These are phyloP conservation scores for Glossosoma conforme DNA, from an alignment of 1,140 invertebrate species.

Conservation along the genomic window DNA sequence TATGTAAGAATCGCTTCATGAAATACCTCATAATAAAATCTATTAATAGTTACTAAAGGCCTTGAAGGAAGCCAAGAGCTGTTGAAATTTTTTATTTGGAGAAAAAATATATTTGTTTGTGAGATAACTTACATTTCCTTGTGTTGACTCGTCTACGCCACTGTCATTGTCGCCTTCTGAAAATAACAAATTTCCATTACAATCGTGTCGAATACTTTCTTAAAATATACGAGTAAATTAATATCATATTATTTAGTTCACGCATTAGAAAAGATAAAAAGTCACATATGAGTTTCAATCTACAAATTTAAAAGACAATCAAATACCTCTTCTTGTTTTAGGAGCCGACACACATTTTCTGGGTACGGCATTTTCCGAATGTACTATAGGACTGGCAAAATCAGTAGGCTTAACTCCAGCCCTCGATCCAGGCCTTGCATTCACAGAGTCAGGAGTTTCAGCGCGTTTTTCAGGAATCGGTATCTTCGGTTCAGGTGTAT, in stretches of 20 bases:
- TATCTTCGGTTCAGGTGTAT: constrained; percentile 31
- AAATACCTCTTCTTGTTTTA: constrained; percentile 22
- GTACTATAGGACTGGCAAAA: constrained; percentile 27
- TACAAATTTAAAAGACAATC: neutral
- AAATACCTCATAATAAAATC: too few relatives aligned
- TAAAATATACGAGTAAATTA: constrained; percentile 1
- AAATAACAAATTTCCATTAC: constrained; percentile 33
- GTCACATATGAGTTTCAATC: constrained; percentile 5
- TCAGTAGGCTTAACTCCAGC: constrained; percentile 26
- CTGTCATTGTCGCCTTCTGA: constrained; percentile 75
- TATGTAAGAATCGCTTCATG: too few relatives aligned
- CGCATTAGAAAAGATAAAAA: too few relatives aligned
- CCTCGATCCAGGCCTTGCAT: constrained; percentile 22
- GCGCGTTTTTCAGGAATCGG: constrained; percentile 38
- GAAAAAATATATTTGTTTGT: too few relatives aligned
- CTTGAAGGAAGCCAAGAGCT: too few relatives aligned
- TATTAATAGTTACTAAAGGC: too few relatives aligned
- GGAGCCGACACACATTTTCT: constrained; percentile 27
- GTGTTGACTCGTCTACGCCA: constrained; percentile 69
- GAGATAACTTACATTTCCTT: constrained; percentile 71
- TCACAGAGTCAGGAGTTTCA: constrained; percentile 40
- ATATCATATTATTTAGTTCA: too few relatives aligned
- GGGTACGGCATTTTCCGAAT: constrained; percentile 33
- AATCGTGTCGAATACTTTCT: neutral
- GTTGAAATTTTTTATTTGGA: too few relatives aligned